A percentile compares a stretch with the other conserved stretches of the same genome.
Conservation (phyloP, 1,140 invertebrate genomes). For the Drosophila rhopaloa region DNA sequence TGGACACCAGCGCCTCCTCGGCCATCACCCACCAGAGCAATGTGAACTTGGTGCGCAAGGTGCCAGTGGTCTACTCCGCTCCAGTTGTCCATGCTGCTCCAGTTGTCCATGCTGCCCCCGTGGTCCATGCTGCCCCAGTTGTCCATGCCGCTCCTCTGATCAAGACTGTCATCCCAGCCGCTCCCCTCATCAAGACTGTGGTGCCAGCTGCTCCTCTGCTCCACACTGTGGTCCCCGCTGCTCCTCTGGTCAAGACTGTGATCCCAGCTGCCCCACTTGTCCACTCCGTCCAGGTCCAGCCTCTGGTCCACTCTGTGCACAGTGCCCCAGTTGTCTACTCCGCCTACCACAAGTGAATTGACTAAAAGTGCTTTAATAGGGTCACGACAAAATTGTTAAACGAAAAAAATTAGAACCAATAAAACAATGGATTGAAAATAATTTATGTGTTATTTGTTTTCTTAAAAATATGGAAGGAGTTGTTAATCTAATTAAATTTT, state of each 20-base stretch:
- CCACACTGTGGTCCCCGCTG: conserved; percentile 52
- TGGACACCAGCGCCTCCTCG: conserved; percentile 76
- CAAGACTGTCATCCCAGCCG: conserved; percentile 60
- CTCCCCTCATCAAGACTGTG: conserved; percentile 65
- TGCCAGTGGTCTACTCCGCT: conserved; percentile 57
- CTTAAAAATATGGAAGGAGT: no score
- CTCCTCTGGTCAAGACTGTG: conserved; percentile 41
- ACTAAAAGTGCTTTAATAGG: conserved; percentile 36
- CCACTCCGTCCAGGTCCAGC: conserved; percentile 47
- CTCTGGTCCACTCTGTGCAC: conserved; percentile 68
- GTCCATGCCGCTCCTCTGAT: conserved; percentile 56
- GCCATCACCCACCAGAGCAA: conserved; percentile 86
- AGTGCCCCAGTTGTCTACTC: conserved; percentile 64
- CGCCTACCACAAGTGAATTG: conserved; percentile 58
- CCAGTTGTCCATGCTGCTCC: conserved; percentile 62
- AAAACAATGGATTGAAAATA: background rate
- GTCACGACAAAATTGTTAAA: background rate
- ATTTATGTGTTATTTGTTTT: background rate
- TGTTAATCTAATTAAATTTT: no score
- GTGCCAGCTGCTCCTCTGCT: conserved; percentile 41
- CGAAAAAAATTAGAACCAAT: background rate
- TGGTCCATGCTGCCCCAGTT: conserved; percentile 72
- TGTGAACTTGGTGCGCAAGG: conserved; percentile 72
- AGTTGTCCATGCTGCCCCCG: conserved; percentile 37
- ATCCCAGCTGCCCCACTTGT: conserved; percentile 63